Conservation (phyloP, 2,797 vertebrate genomes). For the Lepus oiostolus region DNA sequence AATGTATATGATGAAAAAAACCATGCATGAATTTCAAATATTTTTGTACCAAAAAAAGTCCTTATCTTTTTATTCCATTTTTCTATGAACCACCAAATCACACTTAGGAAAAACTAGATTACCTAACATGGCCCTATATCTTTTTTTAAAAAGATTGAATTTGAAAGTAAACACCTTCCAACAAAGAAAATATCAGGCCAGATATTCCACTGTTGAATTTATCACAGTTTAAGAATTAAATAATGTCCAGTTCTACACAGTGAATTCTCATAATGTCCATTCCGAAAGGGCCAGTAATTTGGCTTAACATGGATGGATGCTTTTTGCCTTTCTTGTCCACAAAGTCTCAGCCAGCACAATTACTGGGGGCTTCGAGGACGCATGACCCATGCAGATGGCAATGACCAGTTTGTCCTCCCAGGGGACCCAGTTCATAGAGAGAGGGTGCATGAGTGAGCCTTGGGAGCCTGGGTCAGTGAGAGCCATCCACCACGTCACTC, state of each 20-base stretch:
- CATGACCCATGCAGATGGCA: background rate
- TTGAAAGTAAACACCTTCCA: conserved; percentile 39
- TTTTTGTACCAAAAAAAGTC: too few relatives aligned
- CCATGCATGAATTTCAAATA: too few relatives aligned
- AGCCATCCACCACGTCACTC: background rate
- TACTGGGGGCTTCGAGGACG: background rate
- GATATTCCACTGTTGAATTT: conserved; percentile 45
- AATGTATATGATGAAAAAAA: too few relatives aligned
- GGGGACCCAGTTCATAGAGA: background rate
- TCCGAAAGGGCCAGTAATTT: background rate
- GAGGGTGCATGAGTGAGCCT: background rate
- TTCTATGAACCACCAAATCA: background rate
- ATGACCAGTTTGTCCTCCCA: background rate
- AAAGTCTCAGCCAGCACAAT: background rate
- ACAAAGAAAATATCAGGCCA: conserved; percentile 7
- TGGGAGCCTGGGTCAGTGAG: background rate
- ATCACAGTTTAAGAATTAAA: background rate
- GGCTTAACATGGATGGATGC: background rate
- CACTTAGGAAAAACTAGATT: conserved; percentile 40
- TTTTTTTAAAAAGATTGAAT: conserved; percentile 29
- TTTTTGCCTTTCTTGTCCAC: background rate
- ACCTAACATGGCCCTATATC: background rate
- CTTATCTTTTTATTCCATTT: too few relatives aligned
- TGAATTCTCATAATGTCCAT: background rate
- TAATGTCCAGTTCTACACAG: background rate